phyloP scores from a whole-genome alignment of 2,888 invertebrate species.

The Carpatolechia fugitivella region DNA sequence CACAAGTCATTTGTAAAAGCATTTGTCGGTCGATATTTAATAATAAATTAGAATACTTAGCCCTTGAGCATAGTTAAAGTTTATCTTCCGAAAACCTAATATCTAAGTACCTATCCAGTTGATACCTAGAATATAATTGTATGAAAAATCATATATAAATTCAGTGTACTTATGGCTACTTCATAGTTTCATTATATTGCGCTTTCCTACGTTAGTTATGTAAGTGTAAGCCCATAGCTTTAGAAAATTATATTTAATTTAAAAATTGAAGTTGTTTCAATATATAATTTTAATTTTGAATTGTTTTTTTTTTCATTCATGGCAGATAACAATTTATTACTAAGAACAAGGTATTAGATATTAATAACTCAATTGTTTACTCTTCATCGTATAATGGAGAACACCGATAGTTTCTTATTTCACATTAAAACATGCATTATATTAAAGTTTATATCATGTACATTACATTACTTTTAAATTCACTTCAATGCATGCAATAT shows the following conservation, averaged over 20 bases:
- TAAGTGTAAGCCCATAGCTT: conserved; percentile 68
- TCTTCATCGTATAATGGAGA: too few species aligned
- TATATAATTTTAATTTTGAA: conserved; percentile 75
- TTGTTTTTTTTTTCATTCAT: conserved; percentile 23
- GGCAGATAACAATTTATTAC: too few species aligned
- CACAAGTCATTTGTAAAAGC: conserved; percentile 52
- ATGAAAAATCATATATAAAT: conserved; percentile 24
- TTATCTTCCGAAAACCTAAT: conserved; percentile 57
- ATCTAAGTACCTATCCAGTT: conserved; percentile 53
- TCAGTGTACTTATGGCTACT: conserved; percentile 66
- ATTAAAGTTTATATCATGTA: too few species aligned
- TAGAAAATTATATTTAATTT: conserved; percentile 69
- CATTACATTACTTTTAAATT: too few species aligned
- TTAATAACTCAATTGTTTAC: too few species aligned
- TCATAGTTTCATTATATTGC: conserved; percentile 57
- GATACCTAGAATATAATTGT: conserved; percentile 18
- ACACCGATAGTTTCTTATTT: too few species aligned
- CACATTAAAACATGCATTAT: too few species aligned
- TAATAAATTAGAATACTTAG: conserved; percentile 30
- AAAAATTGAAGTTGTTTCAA: conserved; percentile 74
- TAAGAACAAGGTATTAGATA: too few species aligned
- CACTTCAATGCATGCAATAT: too few species aligned
- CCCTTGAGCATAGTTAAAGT: conserved; percentile 42
- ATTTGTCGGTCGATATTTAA: conserved; percentile 32
- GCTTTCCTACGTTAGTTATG: conserved; percentile 63